Conservation (phyloP, 2,113 vertebrate genomes). For the Gila orcuttii region DNA sequence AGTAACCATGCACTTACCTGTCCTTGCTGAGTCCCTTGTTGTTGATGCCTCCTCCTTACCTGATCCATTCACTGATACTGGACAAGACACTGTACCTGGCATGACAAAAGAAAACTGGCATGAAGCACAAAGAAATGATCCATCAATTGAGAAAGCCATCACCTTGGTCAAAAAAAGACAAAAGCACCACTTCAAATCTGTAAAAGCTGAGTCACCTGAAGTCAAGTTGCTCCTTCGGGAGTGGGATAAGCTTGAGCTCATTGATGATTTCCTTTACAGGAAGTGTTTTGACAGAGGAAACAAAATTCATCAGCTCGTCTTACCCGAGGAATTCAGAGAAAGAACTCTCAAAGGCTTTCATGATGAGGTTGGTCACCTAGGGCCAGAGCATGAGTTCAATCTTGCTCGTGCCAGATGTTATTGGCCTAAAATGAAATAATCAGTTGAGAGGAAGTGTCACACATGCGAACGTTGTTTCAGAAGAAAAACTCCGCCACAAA, state of each 20-base stretch:
- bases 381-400: neutral
- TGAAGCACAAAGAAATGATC: slow-evolving; percentile 15
- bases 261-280: slow-evolving; percentile 21
- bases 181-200: slow-evolving; percentile 8
- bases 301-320: slow-evolving; percentile 14
- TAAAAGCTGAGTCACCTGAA: slow-evolving; percentile 16
- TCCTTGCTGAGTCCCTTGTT: too few relatives aligned
- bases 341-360: slow-evolving; percentile 13
- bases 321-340: slow-evolving; percentile 15
- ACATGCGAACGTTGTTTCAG: slow-evolving; percentile 34
- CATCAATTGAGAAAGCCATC: slow-evolving; percentile 14
- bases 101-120: too few relatives aligned
- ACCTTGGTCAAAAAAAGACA: neutral
- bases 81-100: too few relatives aligned
- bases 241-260: slow-evolving; percentile 34
- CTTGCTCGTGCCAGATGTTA: slow-evolving; percentile 7
- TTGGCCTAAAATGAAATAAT: slow-evolving; percentile 34
- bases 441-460: slow-evolving; percentile 8
- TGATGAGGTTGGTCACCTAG: slow-evolving; percentile 5
- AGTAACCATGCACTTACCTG: too few relatives aligned
- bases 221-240: slow-evolving; percentile 36
- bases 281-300: slow-evolving; percentile 10
- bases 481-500: slow-evolving; percentile 1
- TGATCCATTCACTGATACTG: too few relatives aligned
- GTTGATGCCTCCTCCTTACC: too few relatives aligned